These are phyloP conservation scores for Sminthurides bifidus DNA, from an alignment of 1,140 invertebrate genomes.

Conservation along the genomic window DNA sequence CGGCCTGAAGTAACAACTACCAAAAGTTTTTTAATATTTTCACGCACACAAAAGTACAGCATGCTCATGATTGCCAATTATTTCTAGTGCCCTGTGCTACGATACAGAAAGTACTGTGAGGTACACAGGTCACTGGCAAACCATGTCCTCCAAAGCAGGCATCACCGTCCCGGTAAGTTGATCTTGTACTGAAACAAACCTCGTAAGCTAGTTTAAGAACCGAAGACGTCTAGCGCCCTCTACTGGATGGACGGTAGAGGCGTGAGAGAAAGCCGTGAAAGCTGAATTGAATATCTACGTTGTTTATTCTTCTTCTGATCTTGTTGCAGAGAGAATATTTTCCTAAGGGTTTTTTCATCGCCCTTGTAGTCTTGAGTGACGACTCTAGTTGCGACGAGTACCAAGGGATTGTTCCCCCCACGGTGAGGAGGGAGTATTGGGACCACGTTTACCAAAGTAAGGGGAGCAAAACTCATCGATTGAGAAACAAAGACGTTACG, in stretches of 20 bases:
- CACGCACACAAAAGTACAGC: not conserved
- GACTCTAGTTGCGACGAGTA: slow-evolving; percentile 36
- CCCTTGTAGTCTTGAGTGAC: slow-evolving; percentile 38
- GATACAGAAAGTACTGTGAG: slow-evolving; percentile 41
- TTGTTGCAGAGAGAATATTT: slow-evolving; percentile 37
- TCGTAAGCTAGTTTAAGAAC: too few relatives aligned
- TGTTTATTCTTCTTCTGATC: too few relatives aligned
- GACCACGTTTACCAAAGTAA: not conserved
- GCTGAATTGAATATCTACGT: too few relatives aligned
- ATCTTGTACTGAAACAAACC: too few relatives aligned
- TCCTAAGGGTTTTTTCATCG: slow-evolving; percentile 39
- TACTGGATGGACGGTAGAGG: too few relatives aligned
- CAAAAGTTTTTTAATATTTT: not conserved
- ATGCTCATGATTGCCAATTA: not conserved
- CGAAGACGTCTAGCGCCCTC: too few relatives aligned
- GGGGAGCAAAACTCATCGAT: not conserved
- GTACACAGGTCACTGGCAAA: slow-evolving; percentile 42
- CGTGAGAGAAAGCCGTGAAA: too few relatives aligned
- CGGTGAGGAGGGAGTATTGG: not conserved
- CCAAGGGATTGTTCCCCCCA: slow-evolving; percentile 23
- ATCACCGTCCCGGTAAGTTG: slow-evolving; percentile 38
- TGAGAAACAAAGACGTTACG: not conserved
- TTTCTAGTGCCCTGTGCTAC: slow-evolving; percentile 42
- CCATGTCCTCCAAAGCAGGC: slow-evolving; percentile 42
- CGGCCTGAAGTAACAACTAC: slow-evolving; percentile 12